Evolutionary conservation across 2,797 vertebrate species (phyloP).

Genomic region (Anas flavirostris): DNA sequence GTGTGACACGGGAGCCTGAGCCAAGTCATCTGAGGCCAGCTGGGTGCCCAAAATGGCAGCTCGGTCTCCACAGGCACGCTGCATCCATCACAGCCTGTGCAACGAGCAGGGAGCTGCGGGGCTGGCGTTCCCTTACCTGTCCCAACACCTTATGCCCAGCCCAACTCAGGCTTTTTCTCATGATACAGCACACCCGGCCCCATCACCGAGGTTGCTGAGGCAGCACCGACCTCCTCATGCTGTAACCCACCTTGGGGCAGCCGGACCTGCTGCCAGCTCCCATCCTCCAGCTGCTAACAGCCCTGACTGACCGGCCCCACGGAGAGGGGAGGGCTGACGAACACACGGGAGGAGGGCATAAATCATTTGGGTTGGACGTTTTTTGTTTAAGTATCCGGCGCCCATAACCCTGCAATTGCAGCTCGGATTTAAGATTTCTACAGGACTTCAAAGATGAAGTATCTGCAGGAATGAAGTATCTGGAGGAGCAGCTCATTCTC

Average conservation of each 20-base stretch:
- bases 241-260: neutral
- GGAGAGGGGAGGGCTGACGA: neutral
- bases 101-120: neutral
- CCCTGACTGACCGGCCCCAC: neutral
- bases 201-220: neutral
- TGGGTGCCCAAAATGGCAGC: neutral
- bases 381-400: neutral
- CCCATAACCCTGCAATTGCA: neutral
- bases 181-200: neutral
- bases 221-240: neutral
- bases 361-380: neutral
- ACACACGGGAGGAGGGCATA: neutral
- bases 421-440: neutral
- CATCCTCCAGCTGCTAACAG: neutral
- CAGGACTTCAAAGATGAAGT: neutral
- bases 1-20: neutral
- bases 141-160: neutral
- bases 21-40: constrained; percentile 22
- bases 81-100: too few relatives aligned
- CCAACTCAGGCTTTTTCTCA: neutral
- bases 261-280: neutral
- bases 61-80: neutral
- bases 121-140: neutral
- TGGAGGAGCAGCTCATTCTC: neutral
- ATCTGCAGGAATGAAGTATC: neutral